Base-by-base conservation (phyloP, 2,888 invertebrate genomes). In the Andrena trimmerana region DNA sequence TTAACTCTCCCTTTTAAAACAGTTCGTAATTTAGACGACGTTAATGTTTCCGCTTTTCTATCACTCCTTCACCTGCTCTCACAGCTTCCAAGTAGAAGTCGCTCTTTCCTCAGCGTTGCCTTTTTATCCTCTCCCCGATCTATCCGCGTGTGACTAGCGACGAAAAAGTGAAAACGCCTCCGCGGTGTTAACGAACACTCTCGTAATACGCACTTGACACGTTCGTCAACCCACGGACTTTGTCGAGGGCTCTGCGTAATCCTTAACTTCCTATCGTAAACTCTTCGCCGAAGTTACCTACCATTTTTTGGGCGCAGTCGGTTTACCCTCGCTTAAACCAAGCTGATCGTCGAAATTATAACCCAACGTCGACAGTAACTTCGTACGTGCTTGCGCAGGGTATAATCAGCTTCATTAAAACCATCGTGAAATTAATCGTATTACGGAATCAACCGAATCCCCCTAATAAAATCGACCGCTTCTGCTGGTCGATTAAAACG, bases 1-100 rank as follows among this genome's bases (percentile, higher is more conserved):
- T 63, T 63, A 63, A 63, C 62, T 63, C 62, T 63, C 62, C 36
- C 62, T 36, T 63, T n/a, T 63, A 36, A 33, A 63, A 36, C 62
- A 63, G 62, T 63, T 63, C 36, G 33, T 63, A 63, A 63, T 24
- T 36, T 20, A 63, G 62, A 36, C 8, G 60, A 60, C 36, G 36
- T 63, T 63, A 63, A 36, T 63, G 36, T 63, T 63, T 63, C 36
- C 62, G 36, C 62, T 63, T 63, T 63, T 63, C 36, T 63, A 36
- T 63, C 33, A 24, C 62, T 31, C 31, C 62, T 62, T n/a, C 33
- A 62, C 16, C n/a, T 16, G 31, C 27, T 33, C n/a, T 20, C 29
- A 2, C 31, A 7, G 4, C 8, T 62, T 62, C 31, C 33, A 62
- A 33, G 33, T 62, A 33, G 62, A 20, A 13, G 62, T n/a, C 33